Evolutionary conservation across 2,113 vertebrate genomes (phyloP).

Genomic region (Corvus moneduloides): DNA sequence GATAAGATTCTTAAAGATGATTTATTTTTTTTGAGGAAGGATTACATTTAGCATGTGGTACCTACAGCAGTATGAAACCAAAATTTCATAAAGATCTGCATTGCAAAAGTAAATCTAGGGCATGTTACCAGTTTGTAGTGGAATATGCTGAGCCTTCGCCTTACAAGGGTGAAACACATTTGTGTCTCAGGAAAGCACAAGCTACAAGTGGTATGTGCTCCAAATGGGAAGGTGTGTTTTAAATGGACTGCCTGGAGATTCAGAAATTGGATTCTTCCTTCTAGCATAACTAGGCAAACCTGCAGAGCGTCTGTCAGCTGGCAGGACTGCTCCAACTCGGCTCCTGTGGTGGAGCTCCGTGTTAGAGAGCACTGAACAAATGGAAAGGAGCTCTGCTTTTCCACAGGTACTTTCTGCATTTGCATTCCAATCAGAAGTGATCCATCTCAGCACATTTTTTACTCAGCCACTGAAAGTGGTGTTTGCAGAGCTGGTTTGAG

Average conservation of each 20-base stretch:
- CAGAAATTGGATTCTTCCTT: constrained; percentile 43
- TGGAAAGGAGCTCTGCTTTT: not conserved
- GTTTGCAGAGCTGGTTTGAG: not conserved
- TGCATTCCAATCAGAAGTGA: not conserved
- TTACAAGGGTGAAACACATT: not conserved
- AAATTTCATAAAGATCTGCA: not conserved
- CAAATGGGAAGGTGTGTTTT: constrained; percentile 14
- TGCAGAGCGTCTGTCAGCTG: not conserved
- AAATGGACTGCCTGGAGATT: constrained; percentile 18
- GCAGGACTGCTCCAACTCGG: not conserved
- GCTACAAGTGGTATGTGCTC: not conserved
- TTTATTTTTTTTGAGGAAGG: not conserved
- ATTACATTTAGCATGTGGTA: not conserved
- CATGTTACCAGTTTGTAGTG: not conserved
- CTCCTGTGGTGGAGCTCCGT: not conserved
- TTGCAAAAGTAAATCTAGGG: not conserved
- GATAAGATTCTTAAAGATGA: not conserved
- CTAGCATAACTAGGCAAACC: not conserved
- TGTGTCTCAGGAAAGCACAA: not conserved
- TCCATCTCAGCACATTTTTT: not conserved
- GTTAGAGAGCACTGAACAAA: not conserved
- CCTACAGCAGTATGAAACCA: not conserved
- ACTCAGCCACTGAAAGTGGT: not conserved
- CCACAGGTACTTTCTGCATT: not conserved
- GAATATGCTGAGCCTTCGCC: not conserved